Conservation (phyloP, 2,113 vertebrate genomes). For the Excalfactoria chinensis region DNA sequence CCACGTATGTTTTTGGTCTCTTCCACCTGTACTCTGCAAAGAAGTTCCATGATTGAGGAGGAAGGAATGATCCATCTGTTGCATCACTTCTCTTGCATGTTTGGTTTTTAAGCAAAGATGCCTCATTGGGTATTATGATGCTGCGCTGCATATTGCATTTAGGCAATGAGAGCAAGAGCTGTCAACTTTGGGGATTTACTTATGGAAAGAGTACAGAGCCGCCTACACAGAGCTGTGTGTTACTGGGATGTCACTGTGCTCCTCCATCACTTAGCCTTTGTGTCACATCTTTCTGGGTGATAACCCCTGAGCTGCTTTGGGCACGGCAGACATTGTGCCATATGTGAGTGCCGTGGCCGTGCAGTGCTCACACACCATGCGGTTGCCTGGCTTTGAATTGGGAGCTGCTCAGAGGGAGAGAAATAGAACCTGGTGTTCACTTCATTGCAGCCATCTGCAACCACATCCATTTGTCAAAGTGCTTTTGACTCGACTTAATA, state of each 20-base stretch:
- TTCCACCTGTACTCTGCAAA: not conserved
- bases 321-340: not conserved
- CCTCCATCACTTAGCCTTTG: not conserved
- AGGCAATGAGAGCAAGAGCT: not conserved
- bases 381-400: not conserved
- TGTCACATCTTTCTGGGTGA: not conserved
- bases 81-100: not conserved
- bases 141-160: not conserved
- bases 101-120: not conserved
- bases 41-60: conserved; percentile 25
- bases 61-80: conserved; percentile 29
- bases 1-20: not conserved
- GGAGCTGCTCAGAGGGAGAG: not conserved
- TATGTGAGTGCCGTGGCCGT: not conserved
- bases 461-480: not conserved
- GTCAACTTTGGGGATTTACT: not conserved
- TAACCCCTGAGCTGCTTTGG: not conserved
- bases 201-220: not conserved
- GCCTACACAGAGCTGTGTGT: fast-evolving
- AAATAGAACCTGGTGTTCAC: not conserved
- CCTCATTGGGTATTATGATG: not conserved
- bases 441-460: not conserved
- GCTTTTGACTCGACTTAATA: not conserved
- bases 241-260: not conserved
- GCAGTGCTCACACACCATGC: not conserved